Evolutionary conservation across 2,113 vertebrate genomes (phyloP).

Genomic region (Pelodiscus sinensis): DNA sequence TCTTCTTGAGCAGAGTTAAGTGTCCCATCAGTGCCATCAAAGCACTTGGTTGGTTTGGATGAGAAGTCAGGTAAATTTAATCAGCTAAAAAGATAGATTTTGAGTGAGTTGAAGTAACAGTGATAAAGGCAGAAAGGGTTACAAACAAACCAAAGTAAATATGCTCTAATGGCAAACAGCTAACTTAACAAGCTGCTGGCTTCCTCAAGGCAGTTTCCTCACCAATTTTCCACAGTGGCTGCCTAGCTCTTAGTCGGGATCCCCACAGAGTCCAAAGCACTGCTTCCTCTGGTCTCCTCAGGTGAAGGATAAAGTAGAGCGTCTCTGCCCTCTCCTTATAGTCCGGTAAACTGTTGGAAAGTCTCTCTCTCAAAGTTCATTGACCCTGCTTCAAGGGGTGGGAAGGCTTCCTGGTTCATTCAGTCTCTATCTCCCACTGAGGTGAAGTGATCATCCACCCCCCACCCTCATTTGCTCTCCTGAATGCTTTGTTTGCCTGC

Average conservation of each 20-base stretch:
- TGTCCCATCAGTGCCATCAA: not conserved
- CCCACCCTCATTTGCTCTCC: not conserved
- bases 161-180: not conserved
- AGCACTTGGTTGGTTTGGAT: not conserved
- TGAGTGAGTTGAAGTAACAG: not conserved
- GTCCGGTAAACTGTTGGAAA: not conserved
- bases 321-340: not conserved
- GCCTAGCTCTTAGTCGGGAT: not conserved
- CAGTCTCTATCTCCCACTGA: not conserved
- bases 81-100: not conserved
- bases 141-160: not conserved
- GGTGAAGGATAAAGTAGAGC: not conserved
- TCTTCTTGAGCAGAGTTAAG: not conserved
- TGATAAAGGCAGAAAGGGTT: not conserved
- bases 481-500: not conserved
- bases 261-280: not conserved
- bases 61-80: not conserved
- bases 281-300: not conserved
- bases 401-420: not conserved
- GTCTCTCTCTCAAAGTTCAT: not conserved
- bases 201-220: too few relatives aligned
- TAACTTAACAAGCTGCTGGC: not conserved
- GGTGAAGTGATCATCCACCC: not conserved
- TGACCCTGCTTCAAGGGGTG: not conserved
- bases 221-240: too few relatives aligned